phyloP scores from a whole-genome alignment of 1,140 invertebrate species.

The Zaprionus nigranus region DNA sequence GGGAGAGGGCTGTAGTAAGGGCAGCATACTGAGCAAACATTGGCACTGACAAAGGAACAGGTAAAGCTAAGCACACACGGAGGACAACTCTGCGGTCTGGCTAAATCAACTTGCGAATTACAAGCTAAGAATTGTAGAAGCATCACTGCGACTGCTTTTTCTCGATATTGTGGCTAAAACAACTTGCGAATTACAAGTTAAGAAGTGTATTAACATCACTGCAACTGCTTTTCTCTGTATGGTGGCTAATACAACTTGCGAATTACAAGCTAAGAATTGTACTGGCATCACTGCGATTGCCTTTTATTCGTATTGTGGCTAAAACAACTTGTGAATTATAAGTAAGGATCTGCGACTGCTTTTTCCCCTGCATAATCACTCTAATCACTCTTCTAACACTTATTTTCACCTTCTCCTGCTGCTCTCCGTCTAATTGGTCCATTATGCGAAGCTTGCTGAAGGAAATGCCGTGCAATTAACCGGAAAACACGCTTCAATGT shows the following conservation, averaged over 20 bases:
- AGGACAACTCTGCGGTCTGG: slow-evolving; percentile 49
- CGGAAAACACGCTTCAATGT: slow-evolving; percentile 49
- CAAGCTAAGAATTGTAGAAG: background rate
- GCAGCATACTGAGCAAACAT: slow-evolving; percentile 40
- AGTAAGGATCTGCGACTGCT: background rate
- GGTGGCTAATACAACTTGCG: background rate
- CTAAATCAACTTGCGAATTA: slow-evolving; percentile 18
- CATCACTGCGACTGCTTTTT: background rate
- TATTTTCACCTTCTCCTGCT: background rate
- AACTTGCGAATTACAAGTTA: slow-evolving; percentile 13
- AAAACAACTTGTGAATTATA: background rate
- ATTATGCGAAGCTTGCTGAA: slow-evolving; percentile 48
- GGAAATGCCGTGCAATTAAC: slow-evolving; percentile 69
- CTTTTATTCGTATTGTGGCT: no score
- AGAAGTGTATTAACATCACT: background rate
- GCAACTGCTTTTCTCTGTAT: no score
- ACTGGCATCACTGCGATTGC: background rate
- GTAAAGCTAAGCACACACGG: background rate
- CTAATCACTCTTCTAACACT: slow-evolving; percentile 12
- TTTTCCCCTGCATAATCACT: background rate
- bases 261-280: background rate
- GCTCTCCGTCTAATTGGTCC: slow-evolving; percentile 52
- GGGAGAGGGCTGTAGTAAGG: background rate
- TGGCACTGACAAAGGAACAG: slow-evolving; percentile 50
- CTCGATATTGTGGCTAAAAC: background rate